Evolutionary conservation across 2,888 invertebrate genomes (phyloP), one percentile per base, ranked within the genome.

Genomic region (Petrolisthes cinctipes): DNA sequence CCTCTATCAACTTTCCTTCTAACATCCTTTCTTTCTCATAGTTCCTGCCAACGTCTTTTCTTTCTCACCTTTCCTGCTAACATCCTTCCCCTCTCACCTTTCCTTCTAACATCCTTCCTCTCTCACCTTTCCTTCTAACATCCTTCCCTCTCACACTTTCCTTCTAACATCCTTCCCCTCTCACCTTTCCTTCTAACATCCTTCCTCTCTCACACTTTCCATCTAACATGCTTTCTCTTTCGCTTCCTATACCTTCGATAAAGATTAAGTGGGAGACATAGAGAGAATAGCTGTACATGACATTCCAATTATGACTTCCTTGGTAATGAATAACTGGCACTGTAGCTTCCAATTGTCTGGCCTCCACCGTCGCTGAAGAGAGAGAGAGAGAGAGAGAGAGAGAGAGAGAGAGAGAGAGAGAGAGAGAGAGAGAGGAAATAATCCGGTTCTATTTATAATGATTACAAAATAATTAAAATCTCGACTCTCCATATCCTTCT

Each of bases 341-440:
- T 37, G 37, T 37, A 37, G 37, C 37, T 37, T 37, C 37, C 37
- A 37, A 37, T 37, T n/a, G 20, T 75, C 9, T 17, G 17, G n/a
- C n/a, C n/a, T n/a, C n/a, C n/a, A n/a, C n/a, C n/a, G n/a, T n/a
- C n/a, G n/a, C n/a, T n/a, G 51, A 37, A 20, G 23, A 20, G 14
- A 37, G 61, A 23, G 17, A 66, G 20, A 82, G 51, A 66, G 57
- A 51, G 37, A 17, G 51, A 82, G 11, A 66, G n/a, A 68, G 71
- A 71, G 71, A 71, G 71, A 71, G 37, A 71, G 71, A 71, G 71
- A 71, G 71, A 71, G 71, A 71, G 71, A 71, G 71, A 71, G 71
- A 71, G 71, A 71, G 71, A 71, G 71, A 71, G 57, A 66, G 17
- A 57, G 56, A 57, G 66, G 82, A 82, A 23, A 66, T 4, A 66